Evolutionary conservation across 2,797 vertebrate genomes (phyloP).

Genomic region (Danionella dracula): DNA sequence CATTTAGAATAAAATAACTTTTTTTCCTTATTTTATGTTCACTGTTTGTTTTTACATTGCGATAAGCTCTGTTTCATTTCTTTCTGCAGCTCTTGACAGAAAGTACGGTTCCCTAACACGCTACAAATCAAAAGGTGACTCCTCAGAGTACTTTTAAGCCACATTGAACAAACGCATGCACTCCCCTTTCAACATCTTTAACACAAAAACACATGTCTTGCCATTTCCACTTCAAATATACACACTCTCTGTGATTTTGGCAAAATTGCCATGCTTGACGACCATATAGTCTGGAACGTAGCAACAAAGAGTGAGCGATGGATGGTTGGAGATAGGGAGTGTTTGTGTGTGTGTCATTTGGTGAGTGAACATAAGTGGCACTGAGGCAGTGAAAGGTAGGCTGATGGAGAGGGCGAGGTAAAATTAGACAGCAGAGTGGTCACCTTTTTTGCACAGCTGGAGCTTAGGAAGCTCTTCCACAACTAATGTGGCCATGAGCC

Average conservation of each 20-base stretch:
- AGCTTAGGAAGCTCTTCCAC: conserved; percentile 20
- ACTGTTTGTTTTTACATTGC: not conserved
- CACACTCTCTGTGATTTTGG: conserved; percentile 47
- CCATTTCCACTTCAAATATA: conserved; percentile 40
- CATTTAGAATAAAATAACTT: too few relatives aligned
- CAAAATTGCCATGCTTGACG: conserved; percentile 50
- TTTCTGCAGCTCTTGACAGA: not conserved
- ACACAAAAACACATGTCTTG: conserved; percentile 27
- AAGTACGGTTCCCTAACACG: conserved; percentile 8
- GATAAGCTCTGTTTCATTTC: conserved; percentile 3
- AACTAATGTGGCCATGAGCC: conserved; percentile 58
- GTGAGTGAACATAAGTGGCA: conserved; percentile 72
- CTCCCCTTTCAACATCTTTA: conserved; percentile 23
- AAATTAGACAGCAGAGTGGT: conserved; percentile 73
- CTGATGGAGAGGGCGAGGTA: conserved; percentile 70
- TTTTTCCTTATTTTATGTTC: not conserved
- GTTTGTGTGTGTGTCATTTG: conserved; percentile 60
- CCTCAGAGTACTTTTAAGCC: conserved; percentile 12
- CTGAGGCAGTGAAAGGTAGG: conserved; percentile 55
- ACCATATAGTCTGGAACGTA: conserved; percentile 47
- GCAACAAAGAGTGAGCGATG: conserved; percentile 38
- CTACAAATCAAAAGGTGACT: conserved; percentile 19
- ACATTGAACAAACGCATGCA: not conserved
- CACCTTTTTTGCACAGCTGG: conserved; percentile 24
- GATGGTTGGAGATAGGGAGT: conserved; percentile 29